These are phyloP conservation scores for honey bee (Apis mellifera) DNA, from an alignment of 1,140 invertebrate genomes.

Conservation along the genomic window DNA sequence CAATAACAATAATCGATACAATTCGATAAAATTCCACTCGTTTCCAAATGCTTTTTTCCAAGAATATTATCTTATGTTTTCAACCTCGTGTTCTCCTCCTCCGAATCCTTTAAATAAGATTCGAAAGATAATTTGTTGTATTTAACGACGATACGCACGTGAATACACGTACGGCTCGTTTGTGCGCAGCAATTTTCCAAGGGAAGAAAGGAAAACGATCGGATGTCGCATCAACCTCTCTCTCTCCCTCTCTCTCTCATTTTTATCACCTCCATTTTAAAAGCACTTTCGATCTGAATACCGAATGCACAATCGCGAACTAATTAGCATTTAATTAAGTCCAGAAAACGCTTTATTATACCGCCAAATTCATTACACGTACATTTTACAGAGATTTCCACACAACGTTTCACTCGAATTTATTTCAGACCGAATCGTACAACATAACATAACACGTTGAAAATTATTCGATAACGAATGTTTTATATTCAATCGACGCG, in stretches of 20 bases:
- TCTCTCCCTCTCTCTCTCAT: not conserved
- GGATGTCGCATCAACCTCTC: not conserved
- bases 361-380: conserved; percentile 1
- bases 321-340: conserved; percentile 49
- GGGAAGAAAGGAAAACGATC: conserved; percentile 1
- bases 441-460: not conserved
- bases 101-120: not conserved
- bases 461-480: not conserved
- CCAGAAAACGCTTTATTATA: conserved; percentile 1
- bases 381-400: not conserved
- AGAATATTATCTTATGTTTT: too few species aligned
- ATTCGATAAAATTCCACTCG: too few species aligned
- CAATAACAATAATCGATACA: too few species aligned
- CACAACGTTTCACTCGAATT: not conserved
- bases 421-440: conserved; percentile 8
- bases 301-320: conserved; percentile 12
- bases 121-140: not conserved
- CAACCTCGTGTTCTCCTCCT: not conserved
- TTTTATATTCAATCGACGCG: not conserved
- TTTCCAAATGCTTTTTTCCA: too few species aligned
- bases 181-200: not conserved
- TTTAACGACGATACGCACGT: not conserved
- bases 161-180: too few species aligned
- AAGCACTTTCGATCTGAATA: not conserved
- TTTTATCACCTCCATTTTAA: conserved; percentile 18